A percentile compares a stretch with the other conserved stretches of the same genome.
Conservation (phyloP, 2,888 invertebrate species). For the Euplagia quadripunctaria region DNA sequence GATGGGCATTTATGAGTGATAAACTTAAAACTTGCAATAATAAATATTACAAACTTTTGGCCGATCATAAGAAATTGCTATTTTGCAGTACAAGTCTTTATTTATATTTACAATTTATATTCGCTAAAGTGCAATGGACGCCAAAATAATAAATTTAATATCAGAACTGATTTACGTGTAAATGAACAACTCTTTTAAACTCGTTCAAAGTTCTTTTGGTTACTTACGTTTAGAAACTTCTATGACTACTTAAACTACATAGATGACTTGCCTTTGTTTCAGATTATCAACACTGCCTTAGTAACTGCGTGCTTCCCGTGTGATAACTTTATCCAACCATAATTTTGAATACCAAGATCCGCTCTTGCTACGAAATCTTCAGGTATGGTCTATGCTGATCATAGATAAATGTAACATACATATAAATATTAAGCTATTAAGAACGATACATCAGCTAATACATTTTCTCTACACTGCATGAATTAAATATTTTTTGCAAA, state of each 20-base stretch:
- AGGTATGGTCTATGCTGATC: conserved; percentile 24
- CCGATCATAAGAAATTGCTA: neutral
- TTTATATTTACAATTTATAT: too few relatives aligned
- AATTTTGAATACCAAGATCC: conserved; percentile 28
- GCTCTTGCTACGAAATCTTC: conserved; percentile 26
- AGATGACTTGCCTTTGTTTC: conserved; percentile 25
- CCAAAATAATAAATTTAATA: too few relatives aligned
- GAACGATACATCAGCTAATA: conserved; percentile 22
- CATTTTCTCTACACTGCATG: too few relatives aligned
- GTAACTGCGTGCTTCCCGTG: conserved; percentile 49
- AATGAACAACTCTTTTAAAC: too few relatives aligned
- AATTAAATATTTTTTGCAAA: neutral
- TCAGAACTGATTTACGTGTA: too few relatives aligned
- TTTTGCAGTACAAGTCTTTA: too few relatives aligned
- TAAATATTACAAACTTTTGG: neutral
- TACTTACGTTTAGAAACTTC: too few relatives aligned
- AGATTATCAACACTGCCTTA: conserved; percentile 40
- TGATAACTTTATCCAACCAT: conserved; percentile 46
- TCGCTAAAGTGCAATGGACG: too few relatives aligned
- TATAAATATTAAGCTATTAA: conserved; percentile 16
- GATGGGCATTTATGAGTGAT: neutral
- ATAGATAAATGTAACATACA: conserved; percentile 4
- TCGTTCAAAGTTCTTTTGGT: too few relatives aligned
- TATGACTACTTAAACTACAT: neutral
- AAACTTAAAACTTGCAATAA: neutral